Conservation (phyloP, 2,888 invertebrate species). For the Campoletis raptor region DNA sequence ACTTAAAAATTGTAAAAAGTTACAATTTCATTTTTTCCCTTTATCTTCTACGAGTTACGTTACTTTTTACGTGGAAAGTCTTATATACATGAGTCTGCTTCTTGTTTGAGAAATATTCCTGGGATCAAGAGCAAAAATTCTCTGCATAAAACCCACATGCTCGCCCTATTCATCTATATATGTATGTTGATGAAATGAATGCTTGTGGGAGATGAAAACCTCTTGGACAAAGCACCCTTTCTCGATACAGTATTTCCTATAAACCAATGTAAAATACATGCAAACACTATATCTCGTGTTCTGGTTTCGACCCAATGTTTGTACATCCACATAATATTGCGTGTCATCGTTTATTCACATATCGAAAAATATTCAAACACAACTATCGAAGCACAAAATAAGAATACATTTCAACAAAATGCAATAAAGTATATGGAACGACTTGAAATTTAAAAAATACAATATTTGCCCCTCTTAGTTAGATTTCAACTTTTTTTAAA, state of each 20-base stretch:
- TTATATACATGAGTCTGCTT: not conserved
- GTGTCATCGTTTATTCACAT: slow-evolving; percentile 11
- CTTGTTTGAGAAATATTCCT: slow-evolving; percentile 6
- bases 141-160: not conserved
- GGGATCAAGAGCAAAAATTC: slow-evolving; percentile 31
- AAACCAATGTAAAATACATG: slow-evolving; percentile 47
- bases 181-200: slow-evolving; percentile 12
- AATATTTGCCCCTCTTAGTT: no score
- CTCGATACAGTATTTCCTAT: slow-evolving; percentile 42
- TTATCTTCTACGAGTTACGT: not conserved
- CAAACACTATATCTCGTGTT: slow-evolving; percentile 15
- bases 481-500: no score
- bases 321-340: not conserved
- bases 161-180: slow-evolving; percentile 10
- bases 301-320: slow-evolving; percentile 13
- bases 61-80: not conserved
- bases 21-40: not conserved
- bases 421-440: no score
- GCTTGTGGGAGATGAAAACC: slow-evolving; percentile 37
- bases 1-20: not conserved
- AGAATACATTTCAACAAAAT: not conserved
- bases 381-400: not conserved
- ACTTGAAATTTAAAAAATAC: no score
- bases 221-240: slow-evolving; percentile 31
- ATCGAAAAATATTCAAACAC: slow-evolving; percentile 6